These are phyloP conservation scores for Tupiocoris notatus DNA, from an alignment of 2,888 invertebrate genomes.

Conservation along the genomic window DNA sequence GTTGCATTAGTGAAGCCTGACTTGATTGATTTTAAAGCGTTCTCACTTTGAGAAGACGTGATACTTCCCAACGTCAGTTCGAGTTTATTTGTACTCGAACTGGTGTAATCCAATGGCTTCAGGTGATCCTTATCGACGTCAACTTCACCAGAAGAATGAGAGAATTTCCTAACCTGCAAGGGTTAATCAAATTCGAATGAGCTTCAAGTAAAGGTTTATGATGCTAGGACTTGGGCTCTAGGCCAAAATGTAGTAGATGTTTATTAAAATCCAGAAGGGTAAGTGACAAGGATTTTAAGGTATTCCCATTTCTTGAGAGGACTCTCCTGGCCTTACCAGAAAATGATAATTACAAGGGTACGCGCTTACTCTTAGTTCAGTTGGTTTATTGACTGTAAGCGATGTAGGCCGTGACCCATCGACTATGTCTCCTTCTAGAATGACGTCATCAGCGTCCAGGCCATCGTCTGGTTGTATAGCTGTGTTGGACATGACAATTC, in stretches of 20 bases:
- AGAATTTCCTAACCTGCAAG: conserved; percentile 45
- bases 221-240: too few relatives aligned
- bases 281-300: too few relatives aligned
- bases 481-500: conserved; percentile 61
- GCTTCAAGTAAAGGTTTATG: too few relatives aligned
- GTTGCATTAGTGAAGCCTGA: conserved; percentile 59
- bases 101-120: conserved; percentile 45
- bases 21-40: conserved; percentile 68
- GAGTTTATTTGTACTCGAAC: conserved; percentile 52
- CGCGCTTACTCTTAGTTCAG: conserved; percentile 44
- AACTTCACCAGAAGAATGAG: conserved; percentile 70
- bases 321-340: too few relatives aligned
- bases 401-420: conserved; percentile 53
- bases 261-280: too few relatives aligned
- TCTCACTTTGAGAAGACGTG: conserved; percentile 76
- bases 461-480: conserved; percentile 51
- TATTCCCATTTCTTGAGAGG: too few relatives aligned
- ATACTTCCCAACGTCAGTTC: conserved; percentile 68
- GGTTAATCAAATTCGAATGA: too few relatives aligned
- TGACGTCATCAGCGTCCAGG: conserved; percentile 54
- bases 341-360: too few relatives aligned
- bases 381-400: conserved; percentile 52
- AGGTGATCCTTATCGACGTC: conserved; percentile 52
- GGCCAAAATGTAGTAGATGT: too few relatives aligned
- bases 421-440: conserved; percentile 40